Evolutionary conservation across 2,113 vertebrate genomes (phyloP).

Genomic region (Sylvicapra grimmia): DNA sequence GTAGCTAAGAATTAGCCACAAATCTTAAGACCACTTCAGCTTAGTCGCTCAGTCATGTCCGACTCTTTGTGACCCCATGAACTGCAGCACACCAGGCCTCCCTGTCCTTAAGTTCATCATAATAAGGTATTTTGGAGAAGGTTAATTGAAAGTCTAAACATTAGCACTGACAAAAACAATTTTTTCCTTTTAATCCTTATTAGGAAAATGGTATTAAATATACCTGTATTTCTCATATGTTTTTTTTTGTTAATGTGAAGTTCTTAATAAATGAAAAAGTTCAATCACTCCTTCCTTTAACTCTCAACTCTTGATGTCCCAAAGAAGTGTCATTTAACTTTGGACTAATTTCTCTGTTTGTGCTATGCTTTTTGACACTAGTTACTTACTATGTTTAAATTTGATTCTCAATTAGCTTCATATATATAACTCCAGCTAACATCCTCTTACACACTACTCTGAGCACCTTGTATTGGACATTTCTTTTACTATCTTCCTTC

Average conservation of each 20-base stretch:
- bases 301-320: neutral
- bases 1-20: neutral
- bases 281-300: neutral
- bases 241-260: neutral
- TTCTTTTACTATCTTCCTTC: neutral
- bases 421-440: neutral
- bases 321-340: neutral
- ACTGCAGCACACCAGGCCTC: fast-evolving
- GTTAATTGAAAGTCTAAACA: neutral
- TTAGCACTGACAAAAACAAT: neutral
- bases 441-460: neutral
- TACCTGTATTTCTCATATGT: neutral
- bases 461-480: neutral
- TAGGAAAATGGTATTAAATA: neutral
- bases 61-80: neutral
- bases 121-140: neutral
- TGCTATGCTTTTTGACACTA: neutral
- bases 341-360: neutral
- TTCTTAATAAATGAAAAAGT: neutral
- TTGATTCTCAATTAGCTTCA: neutral
- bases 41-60: fast-evolving
- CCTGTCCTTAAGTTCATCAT: neutral
- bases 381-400: neutral
- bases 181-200: neutral
- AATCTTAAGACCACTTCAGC: neutral